A percentile compares a stretch with the other conserved stretches of the same genome.
Conservation (phyloP, 2,113 vertebrate species). For the Desmodus rotundus region DNA sequence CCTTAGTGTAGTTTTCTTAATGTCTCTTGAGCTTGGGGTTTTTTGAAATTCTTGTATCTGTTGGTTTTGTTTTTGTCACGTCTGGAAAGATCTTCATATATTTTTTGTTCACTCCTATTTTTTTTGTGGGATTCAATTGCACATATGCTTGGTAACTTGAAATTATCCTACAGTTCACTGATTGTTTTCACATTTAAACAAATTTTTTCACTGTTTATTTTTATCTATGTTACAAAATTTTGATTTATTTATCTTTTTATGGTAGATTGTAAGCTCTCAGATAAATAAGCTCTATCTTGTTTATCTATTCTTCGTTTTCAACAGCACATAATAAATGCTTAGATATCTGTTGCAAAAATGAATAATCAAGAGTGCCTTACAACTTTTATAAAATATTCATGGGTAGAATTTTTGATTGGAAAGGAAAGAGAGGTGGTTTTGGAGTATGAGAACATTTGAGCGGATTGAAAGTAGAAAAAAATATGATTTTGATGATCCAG, state of each 20-base stretch:
- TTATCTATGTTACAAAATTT: conserved; percentile 6
- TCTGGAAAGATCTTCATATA: neutral
- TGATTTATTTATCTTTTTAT: neutral
- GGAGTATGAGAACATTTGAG: neutral
- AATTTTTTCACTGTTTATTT: neutral
- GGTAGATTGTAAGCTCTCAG: conserved; percentile 8
- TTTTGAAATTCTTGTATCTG: neutral
- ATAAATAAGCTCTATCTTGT: neutral
- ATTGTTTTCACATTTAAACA: neutral
- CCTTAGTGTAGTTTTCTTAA: conserved; percentile 1
- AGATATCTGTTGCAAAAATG: conserved; percentile 19
- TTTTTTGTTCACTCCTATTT: neutral
- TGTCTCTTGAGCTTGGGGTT: neutral
- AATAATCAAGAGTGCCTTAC: neutral
- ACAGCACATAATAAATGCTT: neutral
- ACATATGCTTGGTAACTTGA: neutral
- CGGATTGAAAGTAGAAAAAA: neutral
- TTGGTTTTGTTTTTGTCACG: neutral
- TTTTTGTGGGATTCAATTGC: neutral
- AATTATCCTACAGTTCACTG: neutral
- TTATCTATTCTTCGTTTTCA: neutral
- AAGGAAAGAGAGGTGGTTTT: neutral
- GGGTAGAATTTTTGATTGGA: neutral
- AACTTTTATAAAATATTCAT: neutral
- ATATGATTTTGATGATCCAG: neutral